Evolutionary conservation across 2,888 invertebrate species (phyloP), one percentile per base, ranked within the genome.

Genomic region (Epicampocera succincta): DNA sequence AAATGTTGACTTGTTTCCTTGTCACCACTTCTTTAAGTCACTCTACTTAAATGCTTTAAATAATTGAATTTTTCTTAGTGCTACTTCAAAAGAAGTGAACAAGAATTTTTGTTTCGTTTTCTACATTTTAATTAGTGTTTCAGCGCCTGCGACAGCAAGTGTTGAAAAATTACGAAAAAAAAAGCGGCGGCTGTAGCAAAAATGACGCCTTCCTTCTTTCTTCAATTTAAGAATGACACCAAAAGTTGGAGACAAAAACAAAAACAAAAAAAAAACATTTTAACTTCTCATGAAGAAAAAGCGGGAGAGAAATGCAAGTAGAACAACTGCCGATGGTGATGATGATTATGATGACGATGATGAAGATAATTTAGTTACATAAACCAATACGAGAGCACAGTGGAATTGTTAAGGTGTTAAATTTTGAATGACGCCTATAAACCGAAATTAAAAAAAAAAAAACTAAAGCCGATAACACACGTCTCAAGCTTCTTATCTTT

Each of bases 121-220:
- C 8, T 12, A 8, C 40, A 40, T 63, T 33, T 19, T 29, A 63
- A 63, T 29, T 46, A 44, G 44, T 29, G 29, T 6, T 13, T 58
- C 19, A 33, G 58, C 9, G 13, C 12, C 38, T 56, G 17, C 40
- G 19, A 19, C 38, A 48, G 29, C 13, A 65, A 65, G 0, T 40
- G 65, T 65, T n/a, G 48, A 17, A 13, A 50, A 21, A 46, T 46
- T 46, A 13, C 29, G 33, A 46, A 63, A 29, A 48, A 65, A 52
- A 65, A 38, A 8, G 25, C 12, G 19, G 9, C 52, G 42, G 52
- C 21, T 52, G 52, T 25, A 15, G 2, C 21, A 21, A 66, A 52
- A 66, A 52, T 52, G 15, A 21, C 25, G 25, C 21, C 52, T 33
- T 33, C 33, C 9, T 52, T 15, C 52, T 33, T 33, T 9, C 9